phyloP scores from a whole-genome alignment of 2,113 vertebrate genomes.

The Acinonyx jubatus region DNA sequence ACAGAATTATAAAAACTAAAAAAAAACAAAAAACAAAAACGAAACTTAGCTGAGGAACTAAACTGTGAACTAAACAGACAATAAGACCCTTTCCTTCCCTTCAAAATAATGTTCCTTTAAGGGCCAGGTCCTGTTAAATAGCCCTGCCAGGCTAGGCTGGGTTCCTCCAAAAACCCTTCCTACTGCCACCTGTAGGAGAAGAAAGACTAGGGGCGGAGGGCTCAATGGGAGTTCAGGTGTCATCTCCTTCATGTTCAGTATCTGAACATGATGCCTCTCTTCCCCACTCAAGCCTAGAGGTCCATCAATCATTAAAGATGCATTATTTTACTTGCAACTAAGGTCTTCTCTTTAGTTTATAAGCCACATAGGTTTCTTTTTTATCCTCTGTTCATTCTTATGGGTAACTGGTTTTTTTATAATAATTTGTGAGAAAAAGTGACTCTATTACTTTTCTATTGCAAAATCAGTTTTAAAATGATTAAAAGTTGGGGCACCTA shows the following conservation, averaged over 20 bases:
- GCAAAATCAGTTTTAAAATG: slow-evolving; percentile 41
- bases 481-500: background rate
- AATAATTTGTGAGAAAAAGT: slow-evolving; percentile 21
- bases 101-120: background rate
- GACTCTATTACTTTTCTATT: background rate
- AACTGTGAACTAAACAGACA: background rate
- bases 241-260: background rate
- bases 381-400: background rate
- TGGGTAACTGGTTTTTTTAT: background rate
- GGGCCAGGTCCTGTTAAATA: background rate
- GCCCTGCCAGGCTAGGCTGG: background rate
- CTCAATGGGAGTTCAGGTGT: background rate
- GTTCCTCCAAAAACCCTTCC: background rate
- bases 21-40: background rate
- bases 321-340: background rate
- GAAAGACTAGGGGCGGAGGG: background rate
- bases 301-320: background rate
- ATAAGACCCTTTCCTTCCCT: background rate
- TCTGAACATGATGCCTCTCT: background rate
- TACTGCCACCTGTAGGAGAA: background rate
- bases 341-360: background rate
- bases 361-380: background rate
- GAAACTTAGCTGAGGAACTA: background rate
- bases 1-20: background rate
- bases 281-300: background rate